A percentile compares a stretch with the other conserved stretches of the same genome.
These are phyloP conservation scores for Scolanthus callimorphus DNA, from an alignment of 92 coral and sea anemone species.

Conservation along the genomic window DNA sequence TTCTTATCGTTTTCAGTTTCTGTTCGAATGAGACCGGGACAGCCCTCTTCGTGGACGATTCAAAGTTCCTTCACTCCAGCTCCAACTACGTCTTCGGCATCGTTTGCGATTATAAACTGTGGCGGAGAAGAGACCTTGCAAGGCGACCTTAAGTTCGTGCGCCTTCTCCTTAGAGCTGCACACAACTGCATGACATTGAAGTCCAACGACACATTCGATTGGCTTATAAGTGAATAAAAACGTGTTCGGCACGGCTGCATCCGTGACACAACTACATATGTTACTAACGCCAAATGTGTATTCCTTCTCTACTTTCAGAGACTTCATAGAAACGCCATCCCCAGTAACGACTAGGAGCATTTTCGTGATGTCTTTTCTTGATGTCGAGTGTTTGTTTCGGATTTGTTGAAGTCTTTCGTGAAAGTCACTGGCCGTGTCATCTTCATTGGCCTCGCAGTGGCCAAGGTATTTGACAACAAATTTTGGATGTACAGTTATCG, in stretches of 20 bases:
- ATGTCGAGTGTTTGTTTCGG: neutral
- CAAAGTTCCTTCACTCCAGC: no score
- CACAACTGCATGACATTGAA: slow-evolving; percentile 83
- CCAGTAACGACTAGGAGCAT: slow-evolving; percentile 16
- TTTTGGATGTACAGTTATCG: slow-evolving; percentile 25
- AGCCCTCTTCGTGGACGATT: no score
- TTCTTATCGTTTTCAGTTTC: no score
- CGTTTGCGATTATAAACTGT: slow-evolving; percentile 5
- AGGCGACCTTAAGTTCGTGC: slow-evolving; percentile 6
- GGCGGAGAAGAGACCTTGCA: slow-evolving; percentile 14
- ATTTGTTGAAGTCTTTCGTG: slow-evolving; percentile 17
- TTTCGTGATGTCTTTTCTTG: slow-evolving; percentile 6
- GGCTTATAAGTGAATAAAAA: slow-evolving; percentile 19
- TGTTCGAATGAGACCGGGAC: no score
- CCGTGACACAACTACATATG: slow-evolving; percentile 19
- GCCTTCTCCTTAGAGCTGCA: slow-evolving; percentile 74
- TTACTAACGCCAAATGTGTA: slow-evolving; percentile 14
- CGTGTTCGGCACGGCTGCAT: neutral
- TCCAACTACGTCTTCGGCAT: neutral
- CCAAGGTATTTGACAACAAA: slow-evolving; percentile 37
- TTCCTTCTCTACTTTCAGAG: slow-evolving; percentile 11
- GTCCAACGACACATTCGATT: neutral
- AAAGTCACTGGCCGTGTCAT: slow-evolving; percentile 15
- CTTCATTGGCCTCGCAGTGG: slow-evolving; percentile 8
- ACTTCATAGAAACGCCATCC: slow-evolving; percentile 9